These are phyloP conservation scores for Bellardia pandia DNA, from an alignment of 2,888 invertebrate species.

Conservation along the genomic window DNA sequence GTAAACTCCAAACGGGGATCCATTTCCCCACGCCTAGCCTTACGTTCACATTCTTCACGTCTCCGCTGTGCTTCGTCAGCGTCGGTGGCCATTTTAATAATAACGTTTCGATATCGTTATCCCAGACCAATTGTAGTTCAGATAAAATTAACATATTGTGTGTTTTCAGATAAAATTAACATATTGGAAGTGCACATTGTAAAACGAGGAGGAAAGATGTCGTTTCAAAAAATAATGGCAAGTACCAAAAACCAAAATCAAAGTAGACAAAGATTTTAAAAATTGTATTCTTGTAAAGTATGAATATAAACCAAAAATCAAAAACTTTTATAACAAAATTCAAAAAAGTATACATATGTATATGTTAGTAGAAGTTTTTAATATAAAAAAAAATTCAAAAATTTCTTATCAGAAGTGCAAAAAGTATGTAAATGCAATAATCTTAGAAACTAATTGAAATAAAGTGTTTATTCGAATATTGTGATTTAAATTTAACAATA, in stretches of 20 bases:
- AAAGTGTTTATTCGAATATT: too few relatives aligned
- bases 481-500: too few relatives aligned
- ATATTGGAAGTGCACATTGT: constrained; percentile 53
- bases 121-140: constrained; percentile 57
- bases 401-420: too few relatives aligned
- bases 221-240: constrained; percentile 45
- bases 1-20: constrained; percentile 95
- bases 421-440: too few relatives aligned
- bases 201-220: constrained; percentile 49
- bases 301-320: constrained; percentile 32
- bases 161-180: constrained; percentile 61
- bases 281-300: background rate
- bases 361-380: too few relatives aligned
- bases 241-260: constrained; percentile 64
- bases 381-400: too few relatives aligned
- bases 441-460: too few relatives aligned
- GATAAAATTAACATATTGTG: constrained; percentile 62
- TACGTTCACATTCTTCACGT: constrained; percentile 96
- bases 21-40: constrained; percentile 95
- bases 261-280: constrained; percentile 38
- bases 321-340: constrained; percentile 39
- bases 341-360: constrained; percentile 15
- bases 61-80: constrained; percentile 86
- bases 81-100: constrained; percentile 78
- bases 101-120: constrained; percentile 5